These are phyloP conservation scores for Amblyjoppa proteus DNA, from an alignment of 2,888 invertebrate genomes.

Conservation along the genomic window DNA sequence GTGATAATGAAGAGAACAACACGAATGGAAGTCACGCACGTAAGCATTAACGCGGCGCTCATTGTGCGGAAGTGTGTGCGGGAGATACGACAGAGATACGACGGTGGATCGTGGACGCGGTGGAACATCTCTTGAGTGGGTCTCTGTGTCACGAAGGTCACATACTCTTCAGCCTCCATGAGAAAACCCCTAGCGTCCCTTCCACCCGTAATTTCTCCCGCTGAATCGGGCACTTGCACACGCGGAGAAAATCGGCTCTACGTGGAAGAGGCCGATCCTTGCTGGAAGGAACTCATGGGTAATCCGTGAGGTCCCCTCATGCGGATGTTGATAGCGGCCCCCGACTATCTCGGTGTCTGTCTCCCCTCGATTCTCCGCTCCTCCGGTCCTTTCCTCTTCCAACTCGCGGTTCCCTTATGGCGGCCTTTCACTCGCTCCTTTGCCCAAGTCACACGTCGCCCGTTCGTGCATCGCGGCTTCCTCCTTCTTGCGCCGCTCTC, in stretches of 20 bases:
- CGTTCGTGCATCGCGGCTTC: constrained; percentile 15
- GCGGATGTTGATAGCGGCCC: constrained; percentile 64
- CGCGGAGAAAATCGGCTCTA: constrained; percentile 35
- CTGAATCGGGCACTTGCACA: neutral
- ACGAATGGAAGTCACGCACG: constrained; percentile 39
- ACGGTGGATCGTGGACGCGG: constrained; percentile 40
- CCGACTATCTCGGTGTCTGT: constrained; percentile 27
- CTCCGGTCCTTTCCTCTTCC: constrained; percentile 40
- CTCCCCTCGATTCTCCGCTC: constrained; percentile 8
- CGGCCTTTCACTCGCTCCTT: constrained; percentile 14
- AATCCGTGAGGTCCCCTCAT: constrained; percentile 57
- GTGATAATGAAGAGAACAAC: constrained; percentile 29
- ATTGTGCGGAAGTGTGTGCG: constrained; percentile 38
- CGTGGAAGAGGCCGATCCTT: constrained; percentile 49
- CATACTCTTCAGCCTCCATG: constrained; percentile 73
- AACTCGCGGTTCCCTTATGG: constrained; percentile 44
- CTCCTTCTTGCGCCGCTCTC: constrained; percentile 12
- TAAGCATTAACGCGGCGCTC: constrained; percentile 20
- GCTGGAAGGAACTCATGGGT: constrained; percentile 50
- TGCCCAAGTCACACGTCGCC: constrained; percentile 3
- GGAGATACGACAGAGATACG: constrained; percentile 22
- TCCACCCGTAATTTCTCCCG: constrained; percentile 37
- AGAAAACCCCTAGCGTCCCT: constrained; percentile 56
- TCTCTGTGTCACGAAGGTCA: constrained; percentile 85
- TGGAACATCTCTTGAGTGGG: constrained; percentile 78